Evolutionary conservation across 2,888 invertebrate genomes (phyloP).

Genomic region (Agriopis marginaria): DNA sequence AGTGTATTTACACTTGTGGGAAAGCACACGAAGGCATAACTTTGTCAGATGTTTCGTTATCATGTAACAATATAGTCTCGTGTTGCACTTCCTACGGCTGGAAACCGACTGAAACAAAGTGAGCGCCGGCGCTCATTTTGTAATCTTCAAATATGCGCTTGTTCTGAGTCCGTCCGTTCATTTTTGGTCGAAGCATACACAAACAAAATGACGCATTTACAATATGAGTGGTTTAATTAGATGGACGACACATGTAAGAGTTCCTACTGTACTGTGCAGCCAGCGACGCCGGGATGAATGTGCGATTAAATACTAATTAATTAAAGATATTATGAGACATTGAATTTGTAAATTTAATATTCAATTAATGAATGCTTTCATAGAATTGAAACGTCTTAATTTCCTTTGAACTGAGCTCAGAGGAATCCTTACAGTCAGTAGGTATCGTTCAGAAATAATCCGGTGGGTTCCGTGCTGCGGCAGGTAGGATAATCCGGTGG

Average conservation of each 20-base stretch:
- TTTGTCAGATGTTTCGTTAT: too few species aligned
- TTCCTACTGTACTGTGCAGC: neutral
- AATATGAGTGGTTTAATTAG: neutral
- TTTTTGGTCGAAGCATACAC: too few species aligned
- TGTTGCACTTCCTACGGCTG: too few species aligned
- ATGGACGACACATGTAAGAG: neutral
- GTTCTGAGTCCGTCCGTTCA: too few species aligned
- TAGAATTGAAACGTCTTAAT: neutral
- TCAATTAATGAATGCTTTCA: neutral
- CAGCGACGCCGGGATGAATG: neutral
- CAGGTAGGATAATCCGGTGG: neutral
- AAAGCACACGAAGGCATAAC: too few species aligned
- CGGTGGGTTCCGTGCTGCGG: neutral
- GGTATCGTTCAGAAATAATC: constrained; percentile 9
- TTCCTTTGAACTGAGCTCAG: constrained; percentile 20
- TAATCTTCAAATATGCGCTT: too few species aligned
- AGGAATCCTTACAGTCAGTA: constrained; percentile 10
- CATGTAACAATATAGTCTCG: too few species aligned
- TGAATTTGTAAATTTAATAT: neutral
- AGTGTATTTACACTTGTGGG: too few species aligned
- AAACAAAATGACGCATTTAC: too few species aligned
- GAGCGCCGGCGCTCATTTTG: too few species aligned
- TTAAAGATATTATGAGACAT: constrained; percentile 1
- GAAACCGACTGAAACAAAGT: too few species aligned
- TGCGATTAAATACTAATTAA: neutral